Conservation (phyloP, 2,797 vertebrate species). For the Vireo griseus region DNA sequence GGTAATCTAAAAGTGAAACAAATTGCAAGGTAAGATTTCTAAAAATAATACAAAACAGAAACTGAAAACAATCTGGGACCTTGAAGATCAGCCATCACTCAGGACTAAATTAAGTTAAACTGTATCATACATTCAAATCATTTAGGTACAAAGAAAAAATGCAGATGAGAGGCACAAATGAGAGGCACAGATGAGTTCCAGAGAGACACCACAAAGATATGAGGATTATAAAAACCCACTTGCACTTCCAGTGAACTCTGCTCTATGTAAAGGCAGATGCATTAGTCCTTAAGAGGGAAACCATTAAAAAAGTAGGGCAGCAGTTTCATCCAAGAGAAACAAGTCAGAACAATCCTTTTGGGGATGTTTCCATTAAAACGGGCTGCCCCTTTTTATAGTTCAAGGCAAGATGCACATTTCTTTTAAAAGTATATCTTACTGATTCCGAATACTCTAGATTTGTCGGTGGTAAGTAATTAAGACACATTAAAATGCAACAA, state of each 20-base stretch:
- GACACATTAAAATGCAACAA: background rate
- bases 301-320: slow-evolving; percentile 13
- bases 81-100: background rate
- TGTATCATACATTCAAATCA: background rate
- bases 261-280: background rate
- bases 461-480: background rate
- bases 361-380: background rate
- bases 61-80: background rate
- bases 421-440: background rate
- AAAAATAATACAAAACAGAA: background rate
- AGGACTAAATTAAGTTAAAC: background rate
- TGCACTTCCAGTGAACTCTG: background rate
- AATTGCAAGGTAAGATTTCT: background rate
- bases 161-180: background rate
- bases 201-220: background rate
- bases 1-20: background rate
- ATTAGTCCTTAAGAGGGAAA: background rate
- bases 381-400: background rate
- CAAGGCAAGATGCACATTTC: background rate
- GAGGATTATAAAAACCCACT: background rate
- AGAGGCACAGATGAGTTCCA: background rate
- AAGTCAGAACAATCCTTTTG: background rate
- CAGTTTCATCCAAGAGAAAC: background rate
- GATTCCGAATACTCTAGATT: background rate
- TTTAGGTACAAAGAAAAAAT: background rate